A percentile compares a stretch with the other conserved stretches of the same genome.
Conservation (phyloP, 2,113 vertebrate genomes). For the Laticauda colubrina region DNA sequence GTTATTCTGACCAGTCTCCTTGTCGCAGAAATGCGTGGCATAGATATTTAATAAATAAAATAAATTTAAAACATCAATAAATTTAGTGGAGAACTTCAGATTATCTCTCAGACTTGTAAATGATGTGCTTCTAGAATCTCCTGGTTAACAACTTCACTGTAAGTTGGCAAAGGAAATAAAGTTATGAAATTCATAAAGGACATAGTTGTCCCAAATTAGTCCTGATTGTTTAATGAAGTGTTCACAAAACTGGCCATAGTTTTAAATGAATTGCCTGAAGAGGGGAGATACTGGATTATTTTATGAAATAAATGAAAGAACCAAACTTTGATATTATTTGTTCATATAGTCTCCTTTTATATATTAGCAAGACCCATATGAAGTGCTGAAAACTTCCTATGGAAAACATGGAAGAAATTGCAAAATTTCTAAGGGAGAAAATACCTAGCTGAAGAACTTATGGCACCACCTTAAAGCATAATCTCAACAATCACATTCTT, state of each 20-base stretch:
- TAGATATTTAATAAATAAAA: not conserved
- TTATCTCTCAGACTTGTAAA: not conserved
- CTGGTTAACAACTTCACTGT: not conserved
- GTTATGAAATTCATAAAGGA: not conserved
- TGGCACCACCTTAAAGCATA: not conserved
- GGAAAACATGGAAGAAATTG: not conserved
- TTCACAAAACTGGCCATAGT: not conserved
- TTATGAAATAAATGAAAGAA: not conserved
- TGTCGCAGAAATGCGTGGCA: not conserved
- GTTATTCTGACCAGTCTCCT: not conserved
- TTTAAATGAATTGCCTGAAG: not conserved
- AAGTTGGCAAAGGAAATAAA: not conserved
- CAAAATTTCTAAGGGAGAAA: not conserved
- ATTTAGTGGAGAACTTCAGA: not conserved
- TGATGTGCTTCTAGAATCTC: not conserved
- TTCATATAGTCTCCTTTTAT: not conserved
- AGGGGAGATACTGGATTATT: not conserved
- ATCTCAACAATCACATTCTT: not conserved
- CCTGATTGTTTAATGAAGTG: not conserved
- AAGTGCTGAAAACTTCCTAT: not conserved
- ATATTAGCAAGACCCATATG: not conserved
- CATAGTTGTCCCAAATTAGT: not conserved
- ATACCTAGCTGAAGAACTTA: not conserved
- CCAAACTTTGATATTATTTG: not conserved
- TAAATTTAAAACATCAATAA: not conserved